Conservation (phyloP, 2,888 invertebrate species). For the Agonopterix subpropinquella region DNA sequence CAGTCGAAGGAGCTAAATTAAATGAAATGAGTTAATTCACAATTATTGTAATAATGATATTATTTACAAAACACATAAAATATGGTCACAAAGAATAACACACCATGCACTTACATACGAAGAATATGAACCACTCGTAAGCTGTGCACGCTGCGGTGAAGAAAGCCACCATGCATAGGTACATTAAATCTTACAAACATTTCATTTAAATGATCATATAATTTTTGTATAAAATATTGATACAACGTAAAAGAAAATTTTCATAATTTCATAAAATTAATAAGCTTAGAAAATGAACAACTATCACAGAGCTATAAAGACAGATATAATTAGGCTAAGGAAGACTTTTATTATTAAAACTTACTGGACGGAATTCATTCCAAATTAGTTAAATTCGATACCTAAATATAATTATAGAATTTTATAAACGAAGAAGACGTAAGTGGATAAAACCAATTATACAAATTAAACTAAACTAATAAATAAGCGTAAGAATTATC, state of each 20-base stretch:
- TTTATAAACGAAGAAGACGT: neutral
- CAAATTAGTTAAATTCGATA: neutral
- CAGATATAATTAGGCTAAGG: conserved; percentile 6
- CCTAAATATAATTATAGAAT: neutral
- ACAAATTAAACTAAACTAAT: conserved; percentile 16
- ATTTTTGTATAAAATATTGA: conserved; percentile 1
- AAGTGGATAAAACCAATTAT: neutral
- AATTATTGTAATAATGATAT: conserved; percentile 66
- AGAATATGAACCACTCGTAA: conserved; percentile 55
- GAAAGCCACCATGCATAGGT: conserved; percentile 54
- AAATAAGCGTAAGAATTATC: conserved; percentile 2
- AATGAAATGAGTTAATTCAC: conserved; percentile 69
- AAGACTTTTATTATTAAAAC: conserved; percentile 11
- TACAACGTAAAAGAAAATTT: neutral
- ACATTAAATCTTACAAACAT: conserved; percentile 11
- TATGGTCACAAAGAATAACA: conserved; percentile 57
- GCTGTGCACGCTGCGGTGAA: conserved; percentile 64
- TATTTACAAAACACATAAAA: conserved; percentile 63
- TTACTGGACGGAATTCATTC: conserved; percentile 8
- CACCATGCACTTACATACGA: conserved; percentile 73
- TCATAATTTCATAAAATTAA: conserved; percentile 2
- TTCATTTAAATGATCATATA: neutral
- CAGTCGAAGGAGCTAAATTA: conserved; percentile 63
- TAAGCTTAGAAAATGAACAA: conserved; percentile 4
- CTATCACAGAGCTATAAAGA: conserved; percentile 14